Evolutionary conservation across 1,140 invertebrate genomes (phyloP).

Genomic region (Colletes latitarsis): DNA sequence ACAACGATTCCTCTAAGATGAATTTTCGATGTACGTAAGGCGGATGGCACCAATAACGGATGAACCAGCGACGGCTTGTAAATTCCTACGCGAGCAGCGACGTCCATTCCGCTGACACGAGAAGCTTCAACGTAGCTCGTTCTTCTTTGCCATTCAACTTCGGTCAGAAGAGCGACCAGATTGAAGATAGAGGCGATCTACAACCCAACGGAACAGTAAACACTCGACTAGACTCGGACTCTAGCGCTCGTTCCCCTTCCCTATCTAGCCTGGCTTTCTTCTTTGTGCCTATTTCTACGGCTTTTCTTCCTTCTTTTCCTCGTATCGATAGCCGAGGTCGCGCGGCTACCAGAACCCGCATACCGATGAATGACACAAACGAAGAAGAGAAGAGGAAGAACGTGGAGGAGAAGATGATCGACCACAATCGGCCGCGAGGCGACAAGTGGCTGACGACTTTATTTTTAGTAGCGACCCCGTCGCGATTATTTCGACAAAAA

Average conservation of each 20-base stretch:
- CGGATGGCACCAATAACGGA: constrained; percentile 73
- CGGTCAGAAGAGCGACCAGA: constrained; percentile 68
- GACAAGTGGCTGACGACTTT: constrained; percentile 35
- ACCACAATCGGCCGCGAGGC: constrained; percentile 8
- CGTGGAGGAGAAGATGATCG: constrained; percentile 23
- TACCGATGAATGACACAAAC: constrained; percentile 36
- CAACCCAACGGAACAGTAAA: constrained; percentile 74
- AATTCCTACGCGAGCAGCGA: constrained; percentile 67
- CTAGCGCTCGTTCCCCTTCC: neutral
- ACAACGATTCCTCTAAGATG: constrained; percentile 10
- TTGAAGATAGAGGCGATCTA: constrained; percentile 76
- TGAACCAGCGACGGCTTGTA: constrained; percentile 67
- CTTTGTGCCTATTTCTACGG: constrained; percentile 17
- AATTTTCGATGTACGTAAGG: constrained; percentile 67
- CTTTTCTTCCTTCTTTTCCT: constrained; percentile 4
- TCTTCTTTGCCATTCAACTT: constrained; percentile 61
- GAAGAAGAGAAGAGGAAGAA: constrained; percentile 16
- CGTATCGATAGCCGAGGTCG: constrained; percentile 11
- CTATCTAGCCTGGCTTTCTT: constrained; percentile 4
- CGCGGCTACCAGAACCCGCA: neutral
- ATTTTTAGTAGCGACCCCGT: constrained; percentile 22
- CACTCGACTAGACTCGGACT: constrained; percentile 52
- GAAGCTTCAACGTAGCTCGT: constrained; percentile 55
- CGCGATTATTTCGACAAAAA: constrained; percentile 28
- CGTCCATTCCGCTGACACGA: constrained; percentile 60